phyloP scores from a whole-genome alignment of 2,797 vertebrate genomes.

The Gastrophryne carolinensis region DNA sequence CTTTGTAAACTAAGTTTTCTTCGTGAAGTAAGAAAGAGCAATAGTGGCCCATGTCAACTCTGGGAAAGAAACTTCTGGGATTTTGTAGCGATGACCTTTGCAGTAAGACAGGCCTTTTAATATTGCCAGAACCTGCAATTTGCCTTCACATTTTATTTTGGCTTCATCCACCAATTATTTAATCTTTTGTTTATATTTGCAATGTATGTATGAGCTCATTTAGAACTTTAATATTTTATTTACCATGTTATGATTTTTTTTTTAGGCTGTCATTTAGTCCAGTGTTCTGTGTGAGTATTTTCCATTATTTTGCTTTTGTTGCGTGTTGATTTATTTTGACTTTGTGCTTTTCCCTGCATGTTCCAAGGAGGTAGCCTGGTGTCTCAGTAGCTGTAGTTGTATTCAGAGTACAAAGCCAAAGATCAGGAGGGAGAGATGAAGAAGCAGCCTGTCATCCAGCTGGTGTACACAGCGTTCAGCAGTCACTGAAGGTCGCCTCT shows the following conservation, averaged over 20 bases:
- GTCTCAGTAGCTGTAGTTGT: background rate
- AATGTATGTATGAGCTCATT: no score
- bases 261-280: constrained; percentile 74
- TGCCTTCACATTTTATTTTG: no score
- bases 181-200: no score
- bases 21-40: no score
- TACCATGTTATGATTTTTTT: constrained; percentile 62
- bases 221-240: no score
- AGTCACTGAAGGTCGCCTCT: constrained; percentile 22
- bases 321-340: constrained; percentile 32
- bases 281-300: constrained; percentile 85
- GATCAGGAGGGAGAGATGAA: constrained; percentile 36
- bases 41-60: no score
- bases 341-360: constrained; percentile 51
- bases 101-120: no score
- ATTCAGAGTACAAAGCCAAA: constrained; percentile 1
- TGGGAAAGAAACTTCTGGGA: no score
- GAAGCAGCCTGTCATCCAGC: constrained; percentile 21
- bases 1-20: no score
- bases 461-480: constrained; percentile 14
- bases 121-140: no score
- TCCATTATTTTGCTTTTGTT: constrained; percentile 35
- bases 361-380: background rate
- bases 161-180: no score
- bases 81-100: no score